These are phyloP conservation scores for Molossus alvarezi DNA, from an alignment of 2,797 vertebrate species.

Conservation along the genomic window DNA sequence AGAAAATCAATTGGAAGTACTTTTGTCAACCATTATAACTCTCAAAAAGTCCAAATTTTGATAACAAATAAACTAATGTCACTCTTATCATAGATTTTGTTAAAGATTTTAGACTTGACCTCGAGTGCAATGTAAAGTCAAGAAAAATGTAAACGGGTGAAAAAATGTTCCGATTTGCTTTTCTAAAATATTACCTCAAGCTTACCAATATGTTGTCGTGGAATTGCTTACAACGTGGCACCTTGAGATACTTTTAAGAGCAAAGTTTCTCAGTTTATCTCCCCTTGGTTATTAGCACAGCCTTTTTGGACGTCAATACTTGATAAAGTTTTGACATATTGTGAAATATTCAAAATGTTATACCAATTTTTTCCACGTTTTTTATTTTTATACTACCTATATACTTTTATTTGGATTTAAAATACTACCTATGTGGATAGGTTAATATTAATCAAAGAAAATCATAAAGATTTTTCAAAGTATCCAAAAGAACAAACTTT, in stretches of 20 bases:
- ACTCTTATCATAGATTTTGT: background rate
- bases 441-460: background rate
- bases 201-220: background rate
- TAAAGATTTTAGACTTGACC: conserved; percentile 16
- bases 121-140: background rate
- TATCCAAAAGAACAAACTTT: background rate
- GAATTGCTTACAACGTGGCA: background rate
- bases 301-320: background rate
- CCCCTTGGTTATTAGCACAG: background rate
- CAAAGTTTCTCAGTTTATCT: background rate
- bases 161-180: background rate
- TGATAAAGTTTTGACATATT: background rate
- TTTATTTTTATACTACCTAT: background rate
- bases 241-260: background rate
- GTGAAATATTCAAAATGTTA: conserved; percentile 29
- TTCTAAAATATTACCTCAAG: conserved; percentile 19
- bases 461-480: background rate
- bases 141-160: background rate
- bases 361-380: background rate
- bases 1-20: background rate
- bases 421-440: background rate
- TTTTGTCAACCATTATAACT: background rate
- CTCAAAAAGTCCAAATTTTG: conserved; percentile 5
- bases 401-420: conserved; percentile 14
- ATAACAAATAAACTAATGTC: background rate